Percentiles rank a stretch among this genome's conserved stretches.
Evolutionary conservation across 2,797 vertebrate species (phyloP).

Genomic region (Acipenser transmontanus): DNA sequence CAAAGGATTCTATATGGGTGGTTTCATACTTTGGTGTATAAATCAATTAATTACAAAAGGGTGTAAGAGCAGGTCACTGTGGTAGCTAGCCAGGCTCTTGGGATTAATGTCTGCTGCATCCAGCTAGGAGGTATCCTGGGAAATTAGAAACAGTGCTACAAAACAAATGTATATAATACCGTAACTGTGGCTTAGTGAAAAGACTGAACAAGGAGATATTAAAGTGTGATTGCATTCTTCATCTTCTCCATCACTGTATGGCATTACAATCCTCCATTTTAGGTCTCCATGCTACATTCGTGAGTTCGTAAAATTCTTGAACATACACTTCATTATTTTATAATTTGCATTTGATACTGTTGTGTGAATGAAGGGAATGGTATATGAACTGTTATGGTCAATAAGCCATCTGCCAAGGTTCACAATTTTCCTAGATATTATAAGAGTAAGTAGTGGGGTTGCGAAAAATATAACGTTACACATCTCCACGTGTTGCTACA

Average conservation of each 20-base stretch:
- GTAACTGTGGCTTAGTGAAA: not conserved
- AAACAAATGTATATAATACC: not conserved
- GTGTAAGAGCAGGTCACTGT: not conserved
- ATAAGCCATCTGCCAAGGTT: too few relatives aligned
- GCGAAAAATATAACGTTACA: too few relatives aligned
- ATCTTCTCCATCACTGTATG: too few relatives aligned
- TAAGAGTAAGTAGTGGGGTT: too few relatives aligned
- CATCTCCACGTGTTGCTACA: too few relatives aligned
- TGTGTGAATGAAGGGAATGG: not conserved
- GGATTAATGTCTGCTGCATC: not conserved
- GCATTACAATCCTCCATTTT: too few relatives aligned
- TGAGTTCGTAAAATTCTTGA: not conserved
- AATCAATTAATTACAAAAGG: not conserved
- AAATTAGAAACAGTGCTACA: slow-evolving; percentile 1
- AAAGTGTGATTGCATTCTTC: too few relatives aligned
- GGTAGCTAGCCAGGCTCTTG: not conserved
- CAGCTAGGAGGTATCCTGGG: not conserved
- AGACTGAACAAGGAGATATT: not conserved
- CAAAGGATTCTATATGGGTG: not conserved
- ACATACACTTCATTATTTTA: not conserved
- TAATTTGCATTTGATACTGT: not conserved
- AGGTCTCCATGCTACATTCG: not conserved
- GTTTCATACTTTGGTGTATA: not conserved
- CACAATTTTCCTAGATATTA: too few relatives aligned
- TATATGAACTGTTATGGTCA: too few relatives aligned